Percentiles rank a stretch among this genome's conserved stretches.
These are phyloP conservation scores for Pseudotriccus pelzelni DNA, from an alignment of 2,797 vertebrate genomes.

Conservation along the genomic window DNA sequence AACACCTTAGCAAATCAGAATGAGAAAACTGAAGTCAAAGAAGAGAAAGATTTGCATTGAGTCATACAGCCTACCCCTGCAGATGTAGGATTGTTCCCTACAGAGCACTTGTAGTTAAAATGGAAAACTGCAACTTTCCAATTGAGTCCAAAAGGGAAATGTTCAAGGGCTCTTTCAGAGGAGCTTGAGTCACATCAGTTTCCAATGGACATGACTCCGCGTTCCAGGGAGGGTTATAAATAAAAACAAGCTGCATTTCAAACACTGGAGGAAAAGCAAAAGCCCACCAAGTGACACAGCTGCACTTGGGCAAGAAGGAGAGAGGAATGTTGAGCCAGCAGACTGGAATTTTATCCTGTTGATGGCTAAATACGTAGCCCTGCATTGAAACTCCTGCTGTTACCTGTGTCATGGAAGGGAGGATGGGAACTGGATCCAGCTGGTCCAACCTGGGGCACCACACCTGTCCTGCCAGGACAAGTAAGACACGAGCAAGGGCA, in stretches of 20 bases:
- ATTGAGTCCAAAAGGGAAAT: background rate
- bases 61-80: background rate
- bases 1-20: background rate
- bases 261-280: background rate
- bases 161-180: background rate
- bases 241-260: background rate
- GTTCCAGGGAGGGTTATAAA: background rate
- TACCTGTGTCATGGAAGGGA: background rate
- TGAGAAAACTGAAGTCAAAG: background rate
- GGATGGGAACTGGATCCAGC: background rate
- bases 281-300: background rate
- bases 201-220: background rate
- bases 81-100: background rate
- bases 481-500: rapidly evolving
- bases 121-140: slow-evolving; percentile 7
- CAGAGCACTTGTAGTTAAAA: background rate
- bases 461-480: background rate
- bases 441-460: rapidly evolving
- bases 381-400: rapidly evolving
- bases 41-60: background rate
- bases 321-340: background rate
- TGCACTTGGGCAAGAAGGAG: background rate
- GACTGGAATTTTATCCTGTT: background rate
- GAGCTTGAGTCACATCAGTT: background rate
- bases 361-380: rapidly evolving